phyloP scores from a whole-genome alignment of 2,888 invertebrate genomes.

The Pegoplata infirma region DNA sequence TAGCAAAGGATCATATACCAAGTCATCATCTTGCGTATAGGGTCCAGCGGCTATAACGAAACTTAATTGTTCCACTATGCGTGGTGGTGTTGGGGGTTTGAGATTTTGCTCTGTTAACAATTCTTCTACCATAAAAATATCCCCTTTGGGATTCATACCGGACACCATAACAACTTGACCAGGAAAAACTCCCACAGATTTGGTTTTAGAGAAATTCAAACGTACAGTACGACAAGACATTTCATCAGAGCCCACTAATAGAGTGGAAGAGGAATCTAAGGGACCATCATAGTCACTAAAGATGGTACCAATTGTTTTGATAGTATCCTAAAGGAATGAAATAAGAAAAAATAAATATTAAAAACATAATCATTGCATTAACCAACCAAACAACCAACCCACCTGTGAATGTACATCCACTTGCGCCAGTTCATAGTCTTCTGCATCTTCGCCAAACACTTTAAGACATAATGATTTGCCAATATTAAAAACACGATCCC shows the following conservation, averaged over 20 bases:
- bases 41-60: conserved; percentile 91
- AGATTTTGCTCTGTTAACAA: conserved; percentile 81
- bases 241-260: conserved; percentile 83
- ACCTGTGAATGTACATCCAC: conserved; percentile 73
- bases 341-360: neutral
- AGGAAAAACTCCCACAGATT: conserved; percentile 75
- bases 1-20: conserved; percentile 88
- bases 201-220: conserved; percentile 79
- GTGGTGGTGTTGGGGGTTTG: conserved; percentile 76
- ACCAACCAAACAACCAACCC: conserved; percentile 49
- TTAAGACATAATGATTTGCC: conserved; percentile 74
- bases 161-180: conserved; percentile 82
- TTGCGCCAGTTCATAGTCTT: conserved; percentile 73
- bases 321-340: conserved; percentile 64
- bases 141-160: conserved; percentile 86
- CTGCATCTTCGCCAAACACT: conserved; percentile 69
- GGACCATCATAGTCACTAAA: conserved; percentile 86
- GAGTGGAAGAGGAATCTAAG: conserved; percentile 84
- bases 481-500: conserved; percentile 74
- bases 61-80: conserved; percentile 80
- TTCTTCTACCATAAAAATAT: conserved; percentile 83
- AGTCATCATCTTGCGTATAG: conserved; percentile 87
- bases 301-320: conserved; percentile 83
- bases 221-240: conserved; percentile 79
- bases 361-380: neutral